phyloP scores from a whole-genome alignment of 2,888 invertebrate genomes.

The Tipula confusa region DNA sequence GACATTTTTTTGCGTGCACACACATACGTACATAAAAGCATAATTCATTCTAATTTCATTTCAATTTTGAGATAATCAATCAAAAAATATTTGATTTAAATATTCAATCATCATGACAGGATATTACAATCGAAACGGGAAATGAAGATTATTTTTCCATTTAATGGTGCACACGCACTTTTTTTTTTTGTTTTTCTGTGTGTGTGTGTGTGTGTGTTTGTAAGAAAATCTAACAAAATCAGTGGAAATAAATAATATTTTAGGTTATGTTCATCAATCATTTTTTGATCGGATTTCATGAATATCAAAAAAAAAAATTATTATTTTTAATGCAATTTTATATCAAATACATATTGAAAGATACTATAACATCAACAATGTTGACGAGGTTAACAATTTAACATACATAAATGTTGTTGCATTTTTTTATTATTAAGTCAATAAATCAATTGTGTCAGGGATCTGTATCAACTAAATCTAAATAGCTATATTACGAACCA shows the following conservation, averaged over 20 bases:
- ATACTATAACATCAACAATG: not conserved
- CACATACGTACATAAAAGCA: not conserved
- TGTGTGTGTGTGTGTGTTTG: not conserved
- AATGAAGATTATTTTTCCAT: not conserved
- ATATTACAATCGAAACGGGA: slow-evolving; percentile 20
- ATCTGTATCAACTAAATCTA: not conserved
- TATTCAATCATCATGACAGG: slow-evolving; percentile 25
- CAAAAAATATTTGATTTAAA: slow-evolving; percentile 25
- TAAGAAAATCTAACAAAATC: no score
- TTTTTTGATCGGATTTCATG: not conserved
- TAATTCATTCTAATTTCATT: slow-evolving; percentile 1
- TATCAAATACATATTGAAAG: not conserved
- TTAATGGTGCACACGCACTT: not conserved
- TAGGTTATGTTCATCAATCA: not conserved
- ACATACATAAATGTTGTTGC: not conserved
- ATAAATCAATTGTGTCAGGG: not conserved
- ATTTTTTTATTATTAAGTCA: not conserved
- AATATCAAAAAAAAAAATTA: not conserved
- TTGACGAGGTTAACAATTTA: not conserved
- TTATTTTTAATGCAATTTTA: not conserved
- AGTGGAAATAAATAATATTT: not conserved
- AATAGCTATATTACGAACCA: not conserved
- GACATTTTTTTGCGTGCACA: not conserved
- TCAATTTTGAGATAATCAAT: slow-evolving; percentile 12
- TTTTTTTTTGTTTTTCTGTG: no score